These are phyloP conservation scores for Bubalus kerabau DNA, from an alignment of 2,113 vertebrate genomes.

Conservation along the genomic window DNA sequence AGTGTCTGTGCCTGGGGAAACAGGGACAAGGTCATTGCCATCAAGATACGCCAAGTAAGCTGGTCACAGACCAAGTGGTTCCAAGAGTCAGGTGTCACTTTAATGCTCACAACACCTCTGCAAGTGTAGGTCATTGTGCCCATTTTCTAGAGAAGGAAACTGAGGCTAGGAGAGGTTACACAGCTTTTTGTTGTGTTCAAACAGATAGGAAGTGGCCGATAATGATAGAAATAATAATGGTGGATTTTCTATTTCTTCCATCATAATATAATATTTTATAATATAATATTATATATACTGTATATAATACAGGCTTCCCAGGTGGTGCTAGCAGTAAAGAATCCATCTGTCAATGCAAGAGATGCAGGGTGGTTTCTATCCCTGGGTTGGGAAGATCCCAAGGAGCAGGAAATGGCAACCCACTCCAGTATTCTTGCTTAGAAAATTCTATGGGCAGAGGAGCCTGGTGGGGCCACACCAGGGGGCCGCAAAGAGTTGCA, in stretches of 20 bases:
- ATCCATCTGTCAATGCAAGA: neutral
- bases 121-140: rapidly evolving
- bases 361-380: neutral
- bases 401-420: neutral
- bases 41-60: neutral
- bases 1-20: rapidly evolving
- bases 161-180: neutral
- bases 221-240: neutral
- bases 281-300: neutral
- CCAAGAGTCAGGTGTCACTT: no score
- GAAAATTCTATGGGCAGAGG: neutral
- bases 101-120: no score
- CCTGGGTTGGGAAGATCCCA: neutral
- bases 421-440: neutral
- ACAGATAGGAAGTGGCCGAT: neutral
- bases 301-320: neutral
- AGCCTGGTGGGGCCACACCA: neutral
- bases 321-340: neutral
- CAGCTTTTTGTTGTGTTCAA: neutral
- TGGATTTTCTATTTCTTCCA: neutral
- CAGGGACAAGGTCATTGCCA: rapidly evolving
- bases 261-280: neutral
- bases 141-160: neutral
- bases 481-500: neutral
- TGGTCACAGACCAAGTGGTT: rapidly evolving